These are phyloP conservation scores for Drosophila vallismaia DNA, from an alignment of 2,888 invertebrate genomes.

Conservation along the genomic window DNA sequence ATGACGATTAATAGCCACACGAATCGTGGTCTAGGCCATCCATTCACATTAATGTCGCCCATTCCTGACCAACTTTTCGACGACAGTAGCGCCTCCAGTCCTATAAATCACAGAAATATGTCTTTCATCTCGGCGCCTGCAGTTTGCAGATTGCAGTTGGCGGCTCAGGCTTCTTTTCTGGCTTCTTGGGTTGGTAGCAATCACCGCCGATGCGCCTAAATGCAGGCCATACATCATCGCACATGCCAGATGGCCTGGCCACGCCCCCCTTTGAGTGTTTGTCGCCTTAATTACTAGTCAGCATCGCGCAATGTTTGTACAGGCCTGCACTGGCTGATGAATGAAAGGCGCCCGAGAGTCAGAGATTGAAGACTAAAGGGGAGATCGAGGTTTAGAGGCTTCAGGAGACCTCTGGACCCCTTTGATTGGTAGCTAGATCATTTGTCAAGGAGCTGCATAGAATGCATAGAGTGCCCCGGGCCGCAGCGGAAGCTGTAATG, in stretches of 20 bases:
- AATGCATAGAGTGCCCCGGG: slow-evolving; percentile 55
- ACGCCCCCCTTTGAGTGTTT: slow-evolving; percentile 74
- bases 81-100: slow-evolving; percentile 69
- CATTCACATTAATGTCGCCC: slow-evolving; percentile 36
- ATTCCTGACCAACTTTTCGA: slow-evolving; percentile 14
- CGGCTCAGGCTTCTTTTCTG: slow-evolving; percentile 8
- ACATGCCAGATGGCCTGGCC: slow-evolving; percentile 54
- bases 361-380: neutral
- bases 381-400: neutral
- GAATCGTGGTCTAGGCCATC: slow-evolving; percentile 30
- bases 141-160: slow-evolving; percentile 40
- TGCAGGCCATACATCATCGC: slow-evolving; percentile 64
- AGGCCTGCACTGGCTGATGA: slow-evolving; percentile 55
- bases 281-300: slow-evolving; percentile 78
- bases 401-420: slow-evolving; percentile 9
- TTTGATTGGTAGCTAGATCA: slow-evolving; percentile 64
- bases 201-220: slow-evolving; percentile 50
- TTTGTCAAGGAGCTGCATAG: slow-evolving; percentile 73
- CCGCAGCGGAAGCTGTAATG: slow-evolving; percentile 75
- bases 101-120: slow-evolving; percentile 75
- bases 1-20: slow-evolving; percentile 2
- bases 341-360: slow-evolving; percentile 52
- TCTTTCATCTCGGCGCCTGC: slow-evolving; percentile 75
- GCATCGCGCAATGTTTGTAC: slow-evolving; percentile 60
- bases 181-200: slow-evolving; percentile 36